Base-by-base conservation (phyloP, 2,888 invertebrate species). In the Fragum fragum region DNA sequence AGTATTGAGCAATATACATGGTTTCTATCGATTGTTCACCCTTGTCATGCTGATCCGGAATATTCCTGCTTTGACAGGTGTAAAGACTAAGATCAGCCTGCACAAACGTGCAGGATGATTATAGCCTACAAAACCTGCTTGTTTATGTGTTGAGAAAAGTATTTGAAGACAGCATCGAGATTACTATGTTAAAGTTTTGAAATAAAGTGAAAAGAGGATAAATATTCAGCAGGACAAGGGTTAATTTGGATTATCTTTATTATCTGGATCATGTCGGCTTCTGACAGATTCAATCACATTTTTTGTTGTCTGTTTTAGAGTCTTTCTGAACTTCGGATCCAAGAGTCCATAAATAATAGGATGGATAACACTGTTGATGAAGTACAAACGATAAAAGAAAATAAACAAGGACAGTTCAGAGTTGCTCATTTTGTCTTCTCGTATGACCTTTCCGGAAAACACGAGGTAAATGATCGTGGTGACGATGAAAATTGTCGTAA, bases 331-430 rank as follows among this genome's bases (percentile, higher is more conserved):
- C 21, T 70, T 79, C 11, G 79, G 79, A 29, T 79, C 79, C 16
- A 79, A 42, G 21, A 79, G 2, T 9, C 79, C 79, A 29, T 79
- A 79, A 18, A 79, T 42, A 23, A 79, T 74, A 0, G 79, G 79
- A 71, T 79, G 79, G 23, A 79, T 79, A 21, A 79, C 79, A 70
- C 36, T 63, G 55, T 79, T 79, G 3, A 79, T 79, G 32, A 79
- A 74, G 42, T 74, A 79, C 11, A 79, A 70, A 14, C 71, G 39
- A 52, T 63, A 79, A 16, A 74, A 53, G 42, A 74, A 73, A 0
- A 79, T 39, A 5, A 71, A 36, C 47, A 61, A 70, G 16, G 74
- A 47, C 5, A 79, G 42, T 21, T 73, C 42, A 18, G 57, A 42
- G 36, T 59, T 59, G 7, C 59, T 26, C 59, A 59, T n/a, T 52